Base-by-base conservation (phyloP, 2,113 vertebrate genomes). In the Epinephelus lanceolatus region DNA sequence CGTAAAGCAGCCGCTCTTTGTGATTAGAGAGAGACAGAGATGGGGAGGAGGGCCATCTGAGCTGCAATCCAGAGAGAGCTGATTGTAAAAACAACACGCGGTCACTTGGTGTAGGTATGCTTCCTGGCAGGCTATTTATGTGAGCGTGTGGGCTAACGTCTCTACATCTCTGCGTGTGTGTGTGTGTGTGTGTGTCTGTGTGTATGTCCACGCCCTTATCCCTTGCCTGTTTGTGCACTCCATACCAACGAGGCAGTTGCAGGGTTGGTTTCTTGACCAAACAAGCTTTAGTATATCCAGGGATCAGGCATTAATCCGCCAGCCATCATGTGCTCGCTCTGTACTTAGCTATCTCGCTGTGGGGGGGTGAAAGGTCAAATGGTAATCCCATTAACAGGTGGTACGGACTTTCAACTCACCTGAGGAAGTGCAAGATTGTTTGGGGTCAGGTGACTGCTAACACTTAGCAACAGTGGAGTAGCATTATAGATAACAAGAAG, bases 1-100 rank as follows among this genome's bases (percentile, higher is more conserved):
- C 90, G 78, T 94, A 93, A 94, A 94, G 89, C 88, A 86, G 86
- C 85, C 67, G 56, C 75, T 91, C 90, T 93, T 92, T 93, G 91
- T 93, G 92, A 92, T 88, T 87, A 80, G 88, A 75, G 79, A 68
- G 83, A 63, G 72, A n/a, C 62, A 59, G 86, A 13, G 78, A 81
- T 68, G 72, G 65, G 78, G 75, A 76, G 75, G 77, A 62, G 57
- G 73, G 60, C 77, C 42, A 85, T 82, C 85, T 85, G 86, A 86
- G 80, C 87, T 76, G 71, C 86, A 78, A 86, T 85, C 87, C 84
- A 87, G 88, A 87, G 83, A 87, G 87, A 90, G 71, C 83, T 76
- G 84, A 87, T 84, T 91, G 92, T 91, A 91, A 90, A 90, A 90
- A 89, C 81, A 92, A 91, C 86, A 88, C 69, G 10, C 56, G 8